Percentiles rank a stretch among this genome's conserved stretches.
These are phyloP conservation scores for Axinella damicornis DNA, from an alignment of 37 sponge, comb jelly and placozoan genomes.

Conservation along the genomic window DNA sequence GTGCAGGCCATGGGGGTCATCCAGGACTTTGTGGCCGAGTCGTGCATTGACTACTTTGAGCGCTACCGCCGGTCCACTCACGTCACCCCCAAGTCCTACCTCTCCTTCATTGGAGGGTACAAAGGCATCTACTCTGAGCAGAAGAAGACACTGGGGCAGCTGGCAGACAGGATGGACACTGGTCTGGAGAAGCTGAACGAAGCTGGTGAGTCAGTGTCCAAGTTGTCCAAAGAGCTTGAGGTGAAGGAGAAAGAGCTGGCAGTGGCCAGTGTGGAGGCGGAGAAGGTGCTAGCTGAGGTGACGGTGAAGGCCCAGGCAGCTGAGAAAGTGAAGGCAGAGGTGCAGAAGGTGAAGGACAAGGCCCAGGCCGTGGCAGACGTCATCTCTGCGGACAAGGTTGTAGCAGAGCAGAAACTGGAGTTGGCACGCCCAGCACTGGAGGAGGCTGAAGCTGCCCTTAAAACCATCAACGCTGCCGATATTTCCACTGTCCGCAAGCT, in stretches of 20 bases:
- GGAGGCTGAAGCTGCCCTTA: constrained; percentile 96
- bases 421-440: constrained; percentile 95
- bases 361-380: constrained; percentile 97
- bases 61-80: constrained; percentile 95
- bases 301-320: constrained; percentile 97
- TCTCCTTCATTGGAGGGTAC: constrained; percentile 96
- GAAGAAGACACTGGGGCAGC: constrained; percentile 81
- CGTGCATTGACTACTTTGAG: constrained; percentile 95
- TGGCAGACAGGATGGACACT: constrained; percentile 93
- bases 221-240: constrained; percentile 89
- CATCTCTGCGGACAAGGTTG: constrained; percentile 91
- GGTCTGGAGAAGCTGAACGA: constrained; percentile 96
- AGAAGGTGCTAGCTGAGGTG: constrained; percentile 94
- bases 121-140: constrained; percentile 90
- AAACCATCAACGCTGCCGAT: constrained; percentile 97
- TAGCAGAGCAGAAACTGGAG: constrained; percentile 93
- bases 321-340: constrained; percentile 97
- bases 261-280: constrained; percentile 91
- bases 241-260: constrained; percentile 97
- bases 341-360: constrained; percentile 98
- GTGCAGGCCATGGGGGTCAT: constrained; percentile 96
- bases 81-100: constrained; percentile 99
- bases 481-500: constrained; percentile 98
- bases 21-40: constrained; percentile 98
- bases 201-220: constrained; percentile 88